Evolutionary conservation across 2,797 vertebrate species (phyloP).

Genomic region (Dendrocincla fuliginosa): DNA sequence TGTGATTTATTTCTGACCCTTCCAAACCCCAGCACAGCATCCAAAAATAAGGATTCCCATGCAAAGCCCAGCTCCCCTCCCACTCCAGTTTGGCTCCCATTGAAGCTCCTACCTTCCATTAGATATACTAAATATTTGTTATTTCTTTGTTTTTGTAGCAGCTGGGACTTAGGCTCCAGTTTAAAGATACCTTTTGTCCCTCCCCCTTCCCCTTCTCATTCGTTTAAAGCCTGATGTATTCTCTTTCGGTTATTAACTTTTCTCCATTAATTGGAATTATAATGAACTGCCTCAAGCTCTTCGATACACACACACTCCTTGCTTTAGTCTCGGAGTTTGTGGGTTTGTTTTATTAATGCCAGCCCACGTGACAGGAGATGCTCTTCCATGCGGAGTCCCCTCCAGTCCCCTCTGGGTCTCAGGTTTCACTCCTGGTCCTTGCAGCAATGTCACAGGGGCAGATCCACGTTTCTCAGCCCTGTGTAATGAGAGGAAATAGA

Average conservation of each 20-base stretch:
- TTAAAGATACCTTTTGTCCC: not conserved
- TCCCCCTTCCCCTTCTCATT: not conserved
- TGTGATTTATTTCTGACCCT: not conserved
- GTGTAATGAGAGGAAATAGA: not conserved
- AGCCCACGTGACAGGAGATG: not conserved
- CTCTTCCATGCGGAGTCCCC: not conserved
- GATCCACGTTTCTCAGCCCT: not conserved
- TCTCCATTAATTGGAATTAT: constrained; percentile 1
- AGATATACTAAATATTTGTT: not conserved
- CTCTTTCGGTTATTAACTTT: not conserved
- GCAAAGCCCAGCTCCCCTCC: not conserved
- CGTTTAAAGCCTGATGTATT: not conserved
- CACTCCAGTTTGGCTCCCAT: not conserved
- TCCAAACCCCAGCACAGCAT: not conserved
- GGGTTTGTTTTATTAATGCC: not conserved
- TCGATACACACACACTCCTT: not conserved
- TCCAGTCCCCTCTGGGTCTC: not conserved
- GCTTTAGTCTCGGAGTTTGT: not conserved
- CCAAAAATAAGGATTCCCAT: not conserved
- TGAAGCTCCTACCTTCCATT: too few species aligned
- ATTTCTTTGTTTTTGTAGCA: not conserved
- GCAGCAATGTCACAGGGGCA: not conserved
- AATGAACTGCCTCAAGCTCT: not conserved
- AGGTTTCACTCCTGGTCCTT: not conserved
- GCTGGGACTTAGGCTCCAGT: not conserved